Evolutionary conservation across 2,113 vertebrate species (phyloP).

Genomic region (Thalassarche chlororhynchos): DNA sequence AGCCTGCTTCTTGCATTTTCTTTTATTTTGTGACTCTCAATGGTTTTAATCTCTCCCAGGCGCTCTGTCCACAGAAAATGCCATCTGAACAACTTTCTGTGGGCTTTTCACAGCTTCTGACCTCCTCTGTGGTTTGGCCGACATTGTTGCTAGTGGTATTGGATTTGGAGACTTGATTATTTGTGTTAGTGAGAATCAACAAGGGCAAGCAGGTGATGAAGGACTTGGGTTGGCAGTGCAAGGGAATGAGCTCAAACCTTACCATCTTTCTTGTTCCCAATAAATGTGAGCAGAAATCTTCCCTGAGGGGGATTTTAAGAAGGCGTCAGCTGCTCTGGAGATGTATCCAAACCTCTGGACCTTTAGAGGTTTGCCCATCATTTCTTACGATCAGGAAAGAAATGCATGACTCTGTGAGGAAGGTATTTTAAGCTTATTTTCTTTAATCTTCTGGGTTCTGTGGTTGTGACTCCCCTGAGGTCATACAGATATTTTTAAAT

Average conservation of each 20-base stretch:
- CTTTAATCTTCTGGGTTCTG: conserved; percentile 58
- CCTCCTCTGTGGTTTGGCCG: background rate
- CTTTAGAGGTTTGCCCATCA: conserved; percentile 13
- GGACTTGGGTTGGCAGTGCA: background rate
- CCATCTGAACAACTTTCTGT: background rate
- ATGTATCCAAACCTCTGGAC: conserved; percentile 10
- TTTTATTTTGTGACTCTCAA: background rate
- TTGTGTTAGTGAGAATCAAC: background rate
- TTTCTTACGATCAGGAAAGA: conserved; percentile 1
- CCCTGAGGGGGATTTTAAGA: background rate
- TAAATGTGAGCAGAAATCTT: background rate
- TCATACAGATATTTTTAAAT: conserved; percentile 55
- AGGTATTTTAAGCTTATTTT: conserved; percentile 64
- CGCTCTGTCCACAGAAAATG: background rate
- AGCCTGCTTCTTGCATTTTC: background rate
- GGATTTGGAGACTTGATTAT: background rate
- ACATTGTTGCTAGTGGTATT: background rate
- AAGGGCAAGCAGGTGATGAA: background rate
- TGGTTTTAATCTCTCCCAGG: background rate
- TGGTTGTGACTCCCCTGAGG: conserved; percentile 32
- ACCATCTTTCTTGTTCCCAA: background rate
- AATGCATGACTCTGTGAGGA: conserved; percentile 46
- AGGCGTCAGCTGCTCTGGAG: background rate
- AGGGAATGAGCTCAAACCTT: background rate
- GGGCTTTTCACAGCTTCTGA: background rate